phyloP scores from a whole-genome alignment of 1,140 invertebrate species.

The Calephelis virginiensis region DNA sequence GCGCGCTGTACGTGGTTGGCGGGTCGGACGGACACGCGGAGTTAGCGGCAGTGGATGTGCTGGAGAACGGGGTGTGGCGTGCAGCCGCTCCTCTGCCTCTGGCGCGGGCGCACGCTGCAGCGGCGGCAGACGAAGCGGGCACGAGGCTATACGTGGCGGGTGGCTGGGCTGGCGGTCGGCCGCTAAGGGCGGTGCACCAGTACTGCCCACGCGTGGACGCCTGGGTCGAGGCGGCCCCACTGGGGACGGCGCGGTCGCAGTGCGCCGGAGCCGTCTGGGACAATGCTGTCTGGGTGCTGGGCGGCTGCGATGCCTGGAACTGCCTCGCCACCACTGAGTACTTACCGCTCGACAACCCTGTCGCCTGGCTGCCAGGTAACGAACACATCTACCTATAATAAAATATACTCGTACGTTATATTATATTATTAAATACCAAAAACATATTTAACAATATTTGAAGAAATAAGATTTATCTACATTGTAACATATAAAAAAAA shows the following conservation, averaged over 20 bases:
- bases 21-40: constrained; percentile 79
- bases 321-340: constrained; percentile 80
- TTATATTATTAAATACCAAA: too few relatives aligned
- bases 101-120: constrained; percentile 80
- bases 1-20: constrained; percentile 81
- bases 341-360: constrained; percentile 37
- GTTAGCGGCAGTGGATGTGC: constrained; percentile 72
- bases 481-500: too few relatives aligned
- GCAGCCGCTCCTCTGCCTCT: constrained; percentile 34
- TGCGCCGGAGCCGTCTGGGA: constrained; percentile 85
- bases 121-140: constrained; percentile 81
- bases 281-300: constrained; percentile 86
- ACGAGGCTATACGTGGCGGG: constrained; percentile 84
- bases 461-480: too few relatives aligned
- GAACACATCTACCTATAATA: too few relatives aligned
- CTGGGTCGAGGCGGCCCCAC: constrained; percentile 83
- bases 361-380: constrained; percentile 41
- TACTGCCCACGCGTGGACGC: constrained; percentile 81
- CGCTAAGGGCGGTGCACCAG: constrained; percentile 86
- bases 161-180: constrained; percentile 85
- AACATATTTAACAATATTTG: too few relatives aligned
- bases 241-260: constrained; percentile 85
- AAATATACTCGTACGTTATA: too few relatives aligned
- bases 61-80: constrained; percentile 34
- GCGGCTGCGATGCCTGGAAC: constrained; percentile 90